Conservation (phyloP, 2,888 invertebrate genomes). For the Aethes cnicana region DNA sequence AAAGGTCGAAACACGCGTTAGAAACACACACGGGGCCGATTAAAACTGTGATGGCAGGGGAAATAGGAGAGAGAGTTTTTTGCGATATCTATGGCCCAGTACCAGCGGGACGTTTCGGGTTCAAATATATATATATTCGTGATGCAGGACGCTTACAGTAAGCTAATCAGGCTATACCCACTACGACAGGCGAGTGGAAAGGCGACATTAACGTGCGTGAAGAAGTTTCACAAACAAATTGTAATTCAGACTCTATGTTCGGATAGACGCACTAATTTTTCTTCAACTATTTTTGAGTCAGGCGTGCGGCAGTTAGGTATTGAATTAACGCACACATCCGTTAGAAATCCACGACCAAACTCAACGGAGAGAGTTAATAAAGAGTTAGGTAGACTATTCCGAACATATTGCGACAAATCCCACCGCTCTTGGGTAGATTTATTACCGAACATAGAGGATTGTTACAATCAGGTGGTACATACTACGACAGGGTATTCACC, state of each 20-base stretch:
- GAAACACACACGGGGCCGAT: slow-evolving; percentile 14
- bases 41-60: slow-evolving; percentile 9
- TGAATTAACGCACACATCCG: slow-evolving; percentile 31
- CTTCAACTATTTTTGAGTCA: background rate
- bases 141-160: background rate
- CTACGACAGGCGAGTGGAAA: background rate
- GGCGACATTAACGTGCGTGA: background rate
- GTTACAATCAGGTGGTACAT: slow-evolving; percentile 37
- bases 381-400: slow-evolving; percentile 34
- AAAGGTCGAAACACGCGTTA: slow-evolving; percentile 12
- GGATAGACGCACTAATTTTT: background rate
- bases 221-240: background rate
- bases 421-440: slow-evolving; percentile 33
- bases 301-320: slow-evolving; percentile 4
- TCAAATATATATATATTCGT: slow-evolving; percentile 10
- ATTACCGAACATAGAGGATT: slow-evolving; percentile 29
- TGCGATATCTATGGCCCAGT: slow-evolving; percentile 2
- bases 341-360: slow-evolving; percentile 37
- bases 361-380: slow-evolving; percentile 36
- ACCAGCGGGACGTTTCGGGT: too few species aligned
- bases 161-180: background rate
- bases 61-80: slow-evolving; percentile 23
- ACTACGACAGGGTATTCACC: slow-evolving; percentile 34
- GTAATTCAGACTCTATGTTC: background rate
- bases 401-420: slow-evolving; percentile 33